Conservation (phyloP, 2,113 vertebrate genomes). For the Lepus americanus region DNA sequence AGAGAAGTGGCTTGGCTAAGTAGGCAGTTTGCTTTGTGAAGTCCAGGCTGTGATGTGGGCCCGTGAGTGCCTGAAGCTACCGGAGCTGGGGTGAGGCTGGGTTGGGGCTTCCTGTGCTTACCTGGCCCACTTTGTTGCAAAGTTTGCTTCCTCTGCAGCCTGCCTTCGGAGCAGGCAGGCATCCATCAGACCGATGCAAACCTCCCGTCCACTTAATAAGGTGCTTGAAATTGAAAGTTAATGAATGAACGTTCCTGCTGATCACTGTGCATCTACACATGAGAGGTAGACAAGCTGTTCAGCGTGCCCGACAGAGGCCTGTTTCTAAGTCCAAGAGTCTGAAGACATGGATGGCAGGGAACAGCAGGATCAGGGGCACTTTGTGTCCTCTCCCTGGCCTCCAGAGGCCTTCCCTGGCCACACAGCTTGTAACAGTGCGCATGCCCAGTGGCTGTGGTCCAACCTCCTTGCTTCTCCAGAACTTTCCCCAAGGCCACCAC, state of each 20-base stretch:
- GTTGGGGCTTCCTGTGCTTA: not conserved
- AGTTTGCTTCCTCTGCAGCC: not conserved
- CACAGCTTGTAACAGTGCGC: not conserved
- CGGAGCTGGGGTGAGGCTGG: not conserved
- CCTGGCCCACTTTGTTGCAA: not conserved
- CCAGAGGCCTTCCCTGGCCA: not conserved
- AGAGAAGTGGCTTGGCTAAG: not conserved
- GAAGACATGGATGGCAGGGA: not conserved
- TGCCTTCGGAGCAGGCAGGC: not conserved
- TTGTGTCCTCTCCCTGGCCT: not conserved
- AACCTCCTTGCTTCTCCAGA: not conserved
- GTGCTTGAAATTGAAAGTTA: conserved; percentile 41
- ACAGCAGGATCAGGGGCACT: not conserved
- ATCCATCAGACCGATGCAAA: not conserved
- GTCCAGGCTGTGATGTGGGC: not conserved
- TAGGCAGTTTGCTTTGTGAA: not conserved
- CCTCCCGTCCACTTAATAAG: not conserved
- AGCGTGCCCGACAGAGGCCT: not conserved
- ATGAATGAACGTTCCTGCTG: not conserved
- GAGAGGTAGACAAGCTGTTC: not conserved
- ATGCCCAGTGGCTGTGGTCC: not conserved
- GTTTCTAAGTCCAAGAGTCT: not conserved
- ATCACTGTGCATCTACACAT: not conserved
- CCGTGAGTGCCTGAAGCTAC: not conserved
- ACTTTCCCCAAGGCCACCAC: not conserved